Base-by-base conservation (phyloP, 2,113 vertebrate species). In the Clarias macrocephalus region DNA sequence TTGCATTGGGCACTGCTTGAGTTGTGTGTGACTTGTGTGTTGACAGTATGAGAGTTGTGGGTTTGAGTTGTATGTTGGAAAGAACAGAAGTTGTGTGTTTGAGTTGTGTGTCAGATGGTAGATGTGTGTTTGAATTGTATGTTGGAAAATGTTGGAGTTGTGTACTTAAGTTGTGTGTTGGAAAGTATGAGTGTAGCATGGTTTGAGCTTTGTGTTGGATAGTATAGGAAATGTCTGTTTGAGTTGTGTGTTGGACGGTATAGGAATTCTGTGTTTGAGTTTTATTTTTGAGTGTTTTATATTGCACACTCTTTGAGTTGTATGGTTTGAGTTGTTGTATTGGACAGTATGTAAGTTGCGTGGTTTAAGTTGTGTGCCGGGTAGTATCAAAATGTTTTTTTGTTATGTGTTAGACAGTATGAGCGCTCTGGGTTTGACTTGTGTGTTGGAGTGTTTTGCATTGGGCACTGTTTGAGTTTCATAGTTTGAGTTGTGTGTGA, bases 381-480 rank as follows among this genome's bases (percentile, higher is more conserved):
- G 28, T 8, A 70, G 28, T 70, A 1, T 23, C 0, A 15, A 9
- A 37, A 8, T 73, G 70, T 42, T 30, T 37, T 33, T 73, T 30
- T 18, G 70, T 21, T 73, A 21, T n/a, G 10, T 52, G 42, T 52
- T 76, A 5, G 25, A 56, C 23, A 28, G 52, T 16, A 16, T 16
- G 1, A 3, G 9, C 1, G 18, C 23, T 21, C 37, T 23, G 3
- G 23, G 18, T 12, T 48, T 54, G 23, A 33, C 56, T 30, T 59
- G 16, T 80, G 56, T 28, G 6, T 84, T 80, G 33, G 33, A 37
- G 33, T 37, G 2, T 37, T 3, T 37, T 37, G 33, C 33, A 37
- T 37, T 90, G 85, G 68, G 62, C 80, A 80, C 30, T 81, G 77
- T 89, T 48, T 48, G 48, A 48, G 88, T 85, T 65, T 10, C 37